Percentiles rank a stretch among this genome's conserved stretches.
Evolutionary conservation across 1,140 invertebrate species (phyloP).

Genomic region (Probaryconus sp.): DNA sequence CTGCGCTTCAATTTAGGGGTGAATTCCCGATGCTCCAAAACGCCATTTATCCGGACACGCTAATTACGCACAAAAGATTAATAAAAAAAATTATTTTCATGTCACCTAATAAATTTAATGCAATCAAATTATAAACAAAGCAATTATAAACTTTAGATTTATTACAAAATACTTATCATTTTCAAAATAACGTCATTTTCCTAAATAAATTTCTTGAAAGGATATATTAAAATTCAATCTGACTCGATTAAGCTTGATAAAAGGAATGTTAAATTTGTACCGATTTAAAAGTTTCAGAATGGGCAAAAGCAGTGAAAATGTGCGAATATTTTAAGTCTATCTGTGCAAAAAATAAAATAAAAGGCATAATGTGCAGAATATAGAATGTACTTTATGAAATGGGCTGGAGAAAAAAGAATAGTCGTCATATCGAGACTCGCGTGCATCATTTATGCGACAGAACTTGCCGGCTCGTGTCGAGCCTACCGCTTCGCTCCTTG

Average conservation of each 20-base stretch:
- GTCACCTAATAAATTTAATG: too few species aligned
- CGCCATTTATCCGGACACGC: too few species aligned
- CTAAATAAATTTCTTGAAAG: conserved; percentile 36
- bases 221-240: conserved; percentile 53
- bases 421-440: conserved; percentile 52
- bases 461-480: conserved; percentile 40
- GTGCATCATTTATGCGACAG: conserved; percentile 61
- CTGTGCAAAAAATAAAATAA: conserved; percentile 41
- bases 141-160: too few species aligned
- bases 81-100: too few species aligned
- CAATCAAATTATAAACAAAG: too few species aligned
- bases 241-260: conserved; percentile 41
- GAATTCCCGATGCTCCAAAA: conserved; percentile 21
- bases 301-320: conserved; percentile 18
- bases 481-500: conserved; percentile 42
- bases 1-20: conserved; percentile 38
- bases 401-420: conserved; percentile 53
- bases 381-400: conserved; percentile 58
- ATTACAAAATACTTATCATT: too few species aligned
- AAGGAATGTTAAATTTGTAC: conserved; percentile 56
- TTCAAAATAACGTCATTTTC: too few species aligned
- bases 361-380: conserved; percentile 44
- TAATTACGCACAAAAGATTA: too few species aligned
- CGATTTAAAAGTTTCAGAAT: conserved; percentile 43
- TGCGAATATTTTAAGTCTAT: conserved; percentile 37